Percentiles rank a stretch among this genome's conserved stretches.
These are phyloP conservation scores for Spheniscus humboldti DNA, from an alignment of 2,797 vertebrate genomes.

Conservation along the genomic window DNA sequence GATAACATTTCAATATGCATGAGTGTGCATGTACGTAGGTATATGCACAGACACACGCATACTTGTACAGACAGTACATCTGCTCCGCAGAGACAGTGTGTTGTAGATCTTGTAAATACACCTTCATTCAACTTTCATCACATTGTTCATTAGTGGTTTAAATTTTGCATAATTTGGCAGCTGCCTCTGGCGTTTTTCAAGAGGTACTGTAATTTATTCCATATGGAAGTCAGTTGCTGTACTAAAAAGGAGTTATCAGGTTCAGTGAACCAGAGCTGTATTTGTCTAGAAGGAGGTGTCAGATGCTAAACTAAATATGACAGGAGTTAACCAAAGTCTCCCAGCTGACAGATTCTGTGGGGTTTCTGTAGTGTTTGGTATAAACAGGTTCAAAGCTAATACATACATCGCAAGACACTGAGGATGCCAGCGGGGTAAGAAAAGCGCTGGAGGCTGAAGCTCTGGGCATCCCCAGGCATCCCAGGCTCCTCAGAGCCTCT, in stretches of 20 bases:
- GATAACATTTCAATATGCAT: not conserved
- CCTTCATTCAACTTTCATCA: conserved; percentile 59
- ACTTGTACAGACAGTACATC: conserved; percentile 47
- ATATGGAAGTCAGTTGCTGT: conserved; percentile 42
- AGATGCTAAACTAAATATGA: conserved; percentile 61
- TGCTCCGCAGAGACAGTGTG: conserved; percentile 3
- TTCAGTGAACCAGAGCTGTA: conserved; percentile 27
- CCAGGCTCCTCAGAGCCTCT: not conserved
- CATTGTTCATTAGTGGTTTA: conserved; percentile 41
- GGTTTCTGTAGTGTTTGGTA: not conserved
- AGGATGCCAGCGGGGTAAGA: not conserved
- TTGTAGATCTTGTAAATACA: not conserved
- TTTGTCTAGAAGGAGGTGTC: conserved; percentile 63
- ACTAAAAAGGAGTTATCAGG: conserved; percentile 12
- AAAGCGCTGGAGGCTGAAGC: not conserved
- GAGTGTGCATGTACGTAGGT: not conserved
- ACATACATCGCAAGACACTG: not conserved
- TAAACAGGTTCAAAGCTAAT: conserved; percentile 45
- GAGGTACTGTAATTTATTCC: conserved; percentile 33
- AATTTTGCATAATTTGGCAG: conserved; percentile 49
- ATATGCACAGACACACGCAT: not conserved
- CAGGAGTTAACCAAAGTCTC: conserved; percentile 51
- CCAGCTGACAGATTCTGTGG: conserved; percentile 52
- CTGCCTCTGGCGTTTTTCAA: conserved; percentile 43
- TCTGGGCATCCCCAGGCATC: not conserved